Evolutionary conservation across 1,140 invertebrate genomes (phyloP), one percentile per base, ranked within the genome.

Genomic region (Papilio aristodemus): DNA sequence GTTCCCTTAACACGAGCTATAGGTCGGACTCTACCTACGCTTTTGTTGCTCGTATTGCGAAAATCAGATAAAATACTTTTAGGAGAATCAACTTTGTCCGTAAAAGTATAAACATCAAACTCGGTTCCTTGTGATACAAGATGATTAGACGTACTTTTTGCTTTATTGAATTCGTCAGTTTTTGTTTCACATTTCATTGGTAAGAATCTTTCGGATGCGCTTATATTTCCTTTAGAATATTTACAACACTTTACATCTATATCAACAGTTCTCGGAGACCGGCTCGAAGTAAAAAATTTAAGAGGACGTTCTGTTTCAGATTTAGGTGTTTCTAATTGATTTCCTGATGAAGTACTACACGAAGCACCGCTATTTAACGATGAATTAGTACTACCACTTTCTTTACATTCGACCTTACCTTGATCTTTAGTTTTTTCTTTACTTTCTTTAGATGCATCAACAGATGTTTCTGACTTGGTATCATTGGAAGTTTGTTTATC

Each of bases 1-100:
- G 91, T 92, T 7, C 90, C 91, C 80, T 92, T 92, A 9, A 92
- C 91, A 76, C 91, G 83, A 58, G 91, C 91, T 59, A 92, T 91
- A 8, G 91, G 91, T 25, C 90, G 81, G 1, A 92, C 91, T 75
- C 89, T 78, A 9, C 89, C 91, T 37, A 91, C 68, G 64, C 89
- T 88, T 78, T 92, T 92, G 71, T 86, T 92, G 11, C 81, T 74
- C 27, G 89, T 83, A 72, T 78, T 82, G 54, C 87, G 81, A 72
- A 90, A 90, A 78, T 89, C 89, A 1, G 88, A 87, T 22, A 91
- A 77, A 67, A 89, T 90, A 46, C 84, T 90, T 81, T 91, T 91
- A 6, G 89, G 89, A 14, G 89, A 91, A 74, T 91, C 89, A 7
- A 89, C 89, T 79, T 91, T 91, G 73, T 91, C 89, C 14, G 89